A percentile compares a stretch with the other conserved stretches of the same genome.
phyloP scores from a whole-genome alignment of 2,888 invertebrate genomes.

The Furcula furcula region DNA sequence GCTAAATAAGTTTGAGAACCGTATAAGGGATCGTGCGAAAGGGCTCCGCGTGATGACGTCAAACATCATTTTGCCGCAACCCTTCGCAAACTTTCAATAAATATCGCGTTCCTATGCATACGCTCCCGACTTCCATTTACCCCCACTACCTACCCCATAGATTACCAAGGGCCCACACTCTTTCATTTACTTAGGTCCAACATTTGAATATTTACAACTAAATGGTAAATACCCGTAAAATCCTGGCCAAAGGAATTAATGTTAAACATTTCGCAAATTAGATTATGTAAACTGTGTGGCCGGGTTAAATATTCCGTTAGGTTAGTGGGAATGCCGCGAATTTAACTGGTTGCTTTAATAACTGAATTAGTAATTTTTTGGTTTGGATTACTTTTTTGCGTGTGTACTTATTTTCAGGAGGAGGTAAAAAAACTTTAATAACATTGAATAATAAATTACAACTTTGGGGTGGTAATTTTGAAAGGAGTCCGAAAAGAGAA shows the following conservation, averaged over 20 bases:
- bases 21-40: conserved; percentile 18
- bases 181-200: conserved; percentile 62
- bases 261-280: conserved; percentile 56
- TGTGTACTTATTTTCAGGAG: too few species aligned
- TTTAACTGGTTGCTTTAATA: conserved; percentile 5
- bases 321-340: too few species aligned
- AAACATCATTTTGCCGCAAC: conserved; percentile 20
- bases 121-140: too few species aligned
- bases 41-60: conserved; percentile 12
- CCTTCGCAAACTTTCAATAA: conserved; percentile 35
- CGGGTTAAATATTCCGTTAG: conserved; percentile 35
- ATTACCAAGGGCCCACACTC: conserved; percentile 17
- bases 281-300: conserved; percentile 57
- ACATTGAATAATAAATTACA: too few species aligned
- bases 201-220: conserved; percentile 59
- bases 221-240: conserved; percentile 51
- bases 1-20: too few species aligned
- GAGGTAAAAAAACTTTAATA: too few species aligned
- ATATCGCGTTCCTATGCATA: conserved; percentile 35
- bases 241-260: conserved; percentile 51
- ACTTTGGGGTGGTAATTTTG: too few species aligned
- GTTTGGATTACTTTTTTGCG: background rate
- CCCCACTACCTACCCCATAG: conserved; percentile 15
- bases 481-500: too few species aligned
- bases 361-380: conserved; percentile 5